Conservation (phyloP, 2,113 vertebrate species). For the Catharus minimus region DNA sequence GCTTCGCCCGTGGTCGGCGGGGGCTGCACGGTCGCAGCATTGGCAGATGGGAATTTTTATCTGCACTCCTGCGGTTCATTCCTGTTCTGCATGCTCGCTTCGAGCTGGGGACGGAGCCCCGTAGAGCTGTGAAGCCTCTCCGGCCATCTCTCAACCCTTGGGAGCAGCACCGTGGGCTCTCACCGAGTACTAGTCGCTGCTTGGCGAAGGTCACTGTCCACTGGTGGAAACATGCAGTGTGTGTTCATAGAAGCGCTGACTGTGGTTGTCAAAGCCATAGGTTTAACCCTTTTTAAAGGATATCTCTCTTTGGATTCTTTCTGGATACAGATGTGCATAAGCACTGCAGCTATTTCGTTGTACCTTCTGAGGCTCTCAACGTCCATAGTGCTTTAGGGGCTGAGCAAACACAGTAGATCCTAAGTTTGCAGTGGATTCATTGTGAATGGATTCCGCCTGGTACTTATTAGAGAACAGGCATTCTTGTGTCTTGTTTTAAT, state of each 20-base stretch:
- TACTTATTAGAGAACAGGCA: not conserved
- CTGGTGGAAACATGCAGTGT: not conserved
- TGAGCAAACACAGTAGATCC: not conserved
- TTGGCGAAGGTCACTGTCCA: not conserved
- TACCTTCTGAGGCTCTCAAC: not conserved
- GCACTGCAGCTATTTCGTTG: not conserved
- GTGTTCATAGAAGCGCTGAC: rapidly evolving
- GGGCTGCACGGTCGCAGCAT: rapidly evolving
- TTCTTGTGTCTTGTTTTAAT: not conserved
- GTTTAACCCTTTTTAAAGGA: not conserved
- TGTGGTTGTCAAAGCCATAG: rapidly evolving
- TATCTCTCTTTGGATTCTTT: not conserved
- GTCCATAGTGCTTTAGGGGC: rapidly evolving
- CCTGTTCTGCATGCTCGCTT: not conserved
- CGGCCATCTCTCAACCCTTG: rapidly evolving
- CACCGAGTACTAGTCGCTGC: rapidly evolving
- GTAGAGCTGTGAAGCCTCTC: not conserved
- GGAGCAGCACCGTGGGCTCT: not conserved
- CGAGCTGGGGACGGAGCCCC: not conserved
- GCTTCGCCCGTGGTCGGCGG: not conserved
- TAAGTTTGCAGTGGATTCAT: not conserved
- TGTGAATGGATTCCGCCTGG: not conserved
- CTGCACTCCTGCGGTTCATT: not conserved
- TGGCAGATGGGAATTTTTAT: not conserved
- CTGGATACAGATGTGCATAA: not conserved